Base-by-base conservation (phyloP, 2,888 invertebrate species). In the Lasioglossum leucozonium region DNA sequence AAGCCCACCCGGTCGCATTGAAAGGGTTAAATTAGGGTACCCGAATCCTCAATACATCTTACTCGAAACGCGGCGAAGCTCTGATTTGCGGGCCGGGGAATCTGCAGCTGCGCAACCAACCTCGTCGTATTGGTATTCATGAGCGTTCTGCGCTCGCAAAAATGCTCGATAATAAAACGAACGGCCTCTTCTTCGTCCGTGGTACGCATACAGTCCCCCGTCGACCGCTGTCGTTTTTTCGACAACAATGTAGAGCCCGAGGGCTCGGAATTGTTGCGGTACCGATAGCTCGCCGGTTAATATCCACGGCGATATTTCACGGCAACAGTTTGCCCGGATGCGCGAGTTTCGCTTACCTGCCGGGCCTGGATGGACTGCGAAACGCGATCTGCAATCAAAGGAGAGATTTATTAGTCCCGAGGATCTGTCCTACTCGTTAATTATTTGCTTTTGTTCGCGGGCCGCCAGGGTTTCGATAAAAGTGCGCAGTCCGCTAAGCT, bases 101-200 rank as follows among this genome's bases (percentile, higher is more conserved):
- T 71, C 55, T 44, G 34, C 80, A 80, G 80, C 51, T 80, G 58
- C 67, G 69, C 69, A n/a, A 69, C 74, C 67, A 44, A 18, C 22
- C 62, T 10, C 30, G n/a, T 0, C 26, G 67, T 13, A 73, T 73
- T 73, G 73, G n/a, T 62, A 79, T 79, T 73, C 73, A 79, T 42
- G 67, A 30, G n/a, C 13, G 6, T 69, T 5, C 51, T 6, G 44
- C 2, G 18, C 30, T 40, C 30, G 42, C 72, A 73, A 79, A 79
- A 79, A 73, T 47, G 65, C 22, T 37, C 55, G 65, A 73, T 74
- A 79, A 73, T 79, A 79, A 79, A 77, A 72, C n/a, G 37, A 65
- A 34, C 51, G 69, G 18, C 5, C 26, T 0, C 30, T 37, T 6
- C 13, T 37, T 6, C 13, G 67, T 51, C 37, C 51, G 37, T 30